Base-by-base conservation (phyloP, 2,113 vertebrate species). In the Oncorhynchus gorbuscha region DNA sequence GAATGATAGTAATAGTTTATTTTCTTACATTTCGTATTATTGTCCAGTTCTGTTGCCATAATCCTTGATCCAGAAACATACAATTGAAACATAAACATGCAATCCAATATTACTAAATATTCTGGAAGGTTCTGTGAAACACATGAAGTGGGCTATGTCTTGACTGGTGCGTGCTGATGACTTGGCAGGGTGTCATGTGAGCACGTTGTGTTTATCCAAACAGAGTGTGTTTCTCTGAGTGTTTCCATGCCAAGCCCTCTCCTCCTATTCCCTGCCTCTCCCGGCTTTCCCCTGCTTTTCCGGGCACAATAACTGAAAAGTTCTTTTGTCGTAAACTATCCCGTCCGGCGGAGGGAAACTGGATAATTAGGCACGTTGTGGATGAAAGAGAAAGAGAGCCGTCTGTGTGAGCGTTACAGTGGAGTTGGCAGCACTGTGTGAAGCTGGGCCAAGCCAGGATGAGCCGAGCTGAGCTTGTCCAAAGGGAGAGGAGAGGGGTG, bases 171-270 rank as follows among this genome's bases (percentile, higher is more conserved):
- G 22, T 49, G 39, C 16, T 49, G 49, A 48, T 18, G 49, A 69
- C 49, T 83, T 82, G 73, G 71, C 62, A 14, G 71, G 58, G 69
- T 5, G 78, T 49, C 74, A 11, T 3, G 30, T 61, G 3, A 79
- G 64, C 82, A 73, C 79, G 62, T 72, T 68, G 35, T 80, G 66
- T 86, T 86, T 83, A 77, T 82, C 81, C 82, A 85, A 79, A 89
- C 81, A 87, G 39, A 45, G 82, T 72, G 18, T 1, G 85, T 86
- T 82, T 88, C 75, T 86, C 48, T 67, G 72, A 82, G 69, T 69
- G 73, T 66, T 78, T 69, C 58, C n/a, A 55, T 79, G 81, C 81
- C 88, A 84, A 74, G 55, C 77, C 13, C 14, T 75, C 84, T 84
- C 26, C 74, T 86, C 72, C 78, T 18, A 55, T 18, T 16, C 51